Conservation (phyloP, 1,140 invertebrate genomes). For the Berghia stephanieae region DNA sequence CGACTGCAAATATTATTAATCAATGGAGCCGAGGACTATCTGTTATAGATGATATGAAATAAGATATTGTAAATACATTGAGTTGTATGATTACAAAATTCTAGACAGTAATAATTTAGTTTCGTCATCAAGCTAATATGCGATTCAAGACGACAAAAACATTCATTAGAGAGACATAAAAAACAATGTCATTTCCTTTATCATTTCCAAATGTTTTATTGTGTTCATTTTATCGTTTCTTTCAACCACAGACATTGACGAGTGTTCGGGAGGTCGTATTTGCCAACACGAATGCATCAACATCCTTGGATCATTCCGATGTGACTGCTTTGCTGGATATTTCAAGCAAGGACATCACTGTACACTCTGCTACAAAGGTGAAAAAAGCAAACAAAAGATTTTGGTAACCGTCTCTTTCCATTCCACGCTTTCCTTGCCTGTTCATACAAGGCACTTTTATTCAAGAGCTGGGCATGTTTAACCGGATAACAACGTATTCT, state of each 20-base stretch:
- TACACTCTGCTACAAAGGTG: not conserved
- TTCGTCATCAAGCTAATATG: not conserved
- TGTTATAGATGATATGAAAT: too few relatives aligned
- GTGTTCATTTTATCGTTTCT: not conserved
- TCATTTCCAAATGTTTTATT: not conserved
- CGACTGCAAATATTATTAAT: too few relatives aligned
- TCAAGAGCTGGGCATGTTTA: constrained; percentile 28
- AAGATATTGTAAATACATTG: too few relatives aligned
- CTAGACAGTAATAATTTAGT: not conserved
- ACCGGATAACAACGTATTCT: constrained; percentile 29
- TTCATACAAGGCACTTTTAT: constrained; percentile 19
- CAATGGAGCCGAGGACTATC: too few relatives aligned
- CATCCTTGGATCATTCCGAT: constrained; percentile 42
- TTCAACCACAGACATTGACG: constrained; percentile 44
- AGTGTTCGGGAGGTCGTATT: constrained; percentile 60
- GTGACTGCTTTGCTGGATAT: constrained; percentile 46
- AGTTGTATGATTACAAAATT: too few relatives aligned
- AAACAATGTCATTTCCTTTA: not conserved
- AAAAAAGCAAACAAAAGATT: not conserved
- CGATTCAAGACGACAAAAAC: not conserved
- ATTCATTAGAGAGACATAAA: not conserved
- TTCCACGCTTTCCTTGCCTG: not conserved
- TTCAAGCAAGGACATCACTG: constrained; percentile 24
- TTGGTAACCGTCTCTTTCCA: not conserved
- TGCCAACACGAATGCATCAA: constrained; percentile 52